phyloP scores from a whole-genome alignment of 30 jellyfish, hydroid and myxozoan species.

The Cassiopea xamachana region DNA sequence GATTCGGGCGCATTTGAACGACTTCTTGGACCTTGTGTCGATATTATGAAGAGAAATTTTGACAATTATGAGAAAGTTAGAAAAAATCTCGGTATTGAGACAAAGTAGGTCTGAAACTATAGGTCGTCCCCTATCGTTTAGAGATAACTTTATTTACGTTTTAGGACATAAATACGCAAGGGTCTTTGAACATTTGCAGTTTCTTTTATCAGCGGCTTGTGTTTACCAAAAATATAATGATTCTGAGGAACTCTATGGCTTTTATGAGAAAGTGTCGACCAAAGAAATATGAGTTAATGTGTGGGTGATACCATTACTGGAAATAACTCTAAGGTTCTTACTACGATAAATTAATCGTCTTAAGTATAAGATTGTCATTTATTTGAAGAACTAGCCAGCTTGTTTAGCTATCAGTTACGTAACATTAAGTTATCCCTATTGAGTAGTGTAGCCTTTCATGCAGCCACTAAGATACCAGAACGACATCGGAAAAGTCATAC shows the following conservation, averaged over 20 bases:
- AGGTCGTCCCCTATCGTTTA: background rate
- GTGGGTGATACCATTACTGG: too few relatives aligned
- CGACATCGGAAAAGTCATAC: background rate
- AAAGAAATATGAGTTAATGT: background rate
- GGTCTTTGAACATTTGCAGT: background rate
- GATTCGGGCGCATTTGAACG: constrained; percentile 96
- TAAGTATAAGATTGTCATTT: too few relatives aligned
- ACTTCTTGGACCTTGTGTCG: constrained; percentile 96
- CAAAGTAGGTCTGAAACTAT: background rate
- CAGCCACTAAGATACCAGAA: background rate
- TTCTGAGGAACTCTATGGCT: background rate
- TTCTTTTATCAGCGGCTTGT: background rate
- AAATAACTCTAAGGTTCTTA: background rate
- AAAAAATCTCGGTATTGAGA: constrained; percentile 78
- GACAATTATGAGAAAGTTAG: constrained; percentile 84
- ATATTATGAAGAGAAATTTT: constrained; percentile 88
- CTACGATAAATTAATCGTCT: background rate
- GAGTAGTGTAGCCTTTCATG: background rate
- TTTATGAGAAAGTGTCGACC: background rate
- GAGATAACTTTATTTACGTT: background rate
- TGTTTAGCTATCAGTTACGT: background rate
- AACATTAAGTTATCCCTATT: background rate
- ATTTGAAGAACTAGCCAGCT: background rate
- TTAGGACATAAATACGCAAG: background rate
- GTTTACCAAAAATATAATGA: background rate